Percentiles rank a stretch among this genome's conserved stretches.
Conservation (phyloP, 1,140 invertebrate genomes). For the Campoletis sonorensis region DNA sequence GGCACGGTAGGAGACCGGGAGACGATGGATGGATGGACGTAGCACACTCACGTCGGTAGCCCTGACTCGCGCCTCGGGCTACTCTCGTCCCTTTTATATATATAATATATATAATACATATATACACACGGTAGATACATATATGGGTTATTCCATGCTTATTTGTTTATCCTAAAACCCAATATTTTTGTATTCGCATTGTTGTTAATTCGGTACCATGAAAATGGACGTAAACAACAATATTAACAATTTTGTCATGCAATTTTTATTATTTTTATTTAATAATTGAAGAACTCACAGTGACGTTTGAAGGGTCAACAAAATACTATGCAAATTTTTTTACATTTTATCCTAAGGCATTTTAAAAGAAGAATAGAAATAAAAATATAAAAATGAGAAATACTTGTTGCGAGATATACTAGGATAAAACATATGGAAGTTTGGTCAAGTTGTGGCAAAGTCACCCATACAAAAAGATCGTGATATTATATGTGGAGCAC, state of each 20-base stretch:
- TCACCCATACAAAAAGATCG: neutral
- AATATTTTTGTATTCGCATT: neutral
- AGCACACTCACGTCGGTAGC: slow-evolving; percentile 51
- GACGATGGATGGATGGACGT: slow-evolving; percentile 53
- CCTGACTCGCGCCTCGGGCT: slow-evolving; percentile 47
- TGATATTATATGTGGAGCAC: slow-evolving; percentile 38
- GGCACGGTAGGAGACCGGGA: slow-evolving; percentile 33
- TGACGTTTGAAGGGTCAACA: too few species aligned
- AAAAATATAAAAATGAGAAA: too few species aligned
- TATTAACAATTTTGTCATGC: too few species aligned
- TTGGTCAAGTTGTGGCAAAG: neutral
- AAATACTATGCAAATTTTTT: too few species aligned
- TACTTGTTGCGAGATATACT: neutral
- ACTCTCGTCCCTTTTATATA: slow-evolving; percentile 44
- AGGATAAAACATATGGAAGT: neutral
- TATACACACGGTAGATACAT: neutral
- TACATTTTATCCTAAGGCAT: too few species aligned
- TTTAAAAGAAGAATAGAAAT: too few species aligned
- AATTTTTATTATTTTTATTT: too few species aligned
- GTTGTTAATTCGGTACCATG: neutral
- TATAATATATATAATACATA: slow-evolving; percentile 17
- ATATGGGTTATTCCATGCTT: neutral
- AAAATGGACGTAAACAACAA: too few species aligned
- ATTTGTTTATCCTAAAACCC: neutral
- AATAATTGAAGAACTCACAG: too few species aligned